Conservation (phyloP, 2,797 vertebrate species). For the Cuculus canorus region DNA sequence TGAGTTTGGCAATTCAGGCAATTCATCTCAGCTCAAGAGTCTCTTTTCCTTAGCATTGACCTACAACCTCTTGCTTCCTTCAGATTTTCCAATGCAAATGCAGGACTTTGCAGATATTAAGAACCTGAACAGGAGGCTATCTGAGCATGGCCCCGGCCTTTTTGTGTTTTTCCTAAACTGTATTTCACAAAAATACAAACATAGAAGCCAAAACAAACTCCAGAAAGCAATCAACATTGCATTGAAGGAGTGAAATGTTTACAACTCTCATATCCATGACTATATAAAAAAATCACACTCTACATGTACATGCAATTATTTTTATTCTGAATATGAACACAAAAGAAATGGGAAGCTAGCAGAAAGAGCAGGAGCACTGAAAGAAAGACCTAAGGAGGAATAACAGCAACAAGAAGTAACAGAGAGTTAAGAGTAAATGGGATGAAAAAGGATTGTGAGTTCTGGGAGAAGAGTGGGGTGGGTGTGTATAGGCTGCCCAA, state of each 20-base stretch:
- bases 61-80: not conserved
- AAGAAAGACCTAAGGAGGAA: not conserved
- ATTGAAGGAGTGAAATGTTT: not conserved
- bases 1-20: accelerated
- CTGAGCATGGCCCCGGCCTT: not conserved
- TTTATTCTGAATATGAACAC: not conserved
- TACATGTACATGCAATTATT: not conserved
- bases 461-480: not conserved
- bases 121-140: not conserved
- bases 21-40: not conserved
- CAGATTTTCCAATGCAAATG: not conserved
- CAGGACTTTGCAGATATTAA: not conserved
- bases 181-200: not conserved
- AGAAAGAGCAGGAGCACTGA: not conserved
- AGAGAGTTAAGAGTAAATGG: not conserved
- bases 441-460: not conserved
- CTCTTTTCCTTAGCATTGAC: not conserved
- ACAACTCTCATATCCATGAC: not conserved
- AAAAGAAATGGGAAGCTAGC: not conserved
- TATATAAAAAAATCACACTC: not conserved
- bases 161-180: accelerated
- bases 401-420: not conserved
- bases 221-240: not conserved
- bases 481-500: too few species aligned
- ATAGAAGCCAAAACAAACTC: not conserved